Conservation (phyloP, 2,113 vertebrate species). For the Mugil cephalus region DNA sequence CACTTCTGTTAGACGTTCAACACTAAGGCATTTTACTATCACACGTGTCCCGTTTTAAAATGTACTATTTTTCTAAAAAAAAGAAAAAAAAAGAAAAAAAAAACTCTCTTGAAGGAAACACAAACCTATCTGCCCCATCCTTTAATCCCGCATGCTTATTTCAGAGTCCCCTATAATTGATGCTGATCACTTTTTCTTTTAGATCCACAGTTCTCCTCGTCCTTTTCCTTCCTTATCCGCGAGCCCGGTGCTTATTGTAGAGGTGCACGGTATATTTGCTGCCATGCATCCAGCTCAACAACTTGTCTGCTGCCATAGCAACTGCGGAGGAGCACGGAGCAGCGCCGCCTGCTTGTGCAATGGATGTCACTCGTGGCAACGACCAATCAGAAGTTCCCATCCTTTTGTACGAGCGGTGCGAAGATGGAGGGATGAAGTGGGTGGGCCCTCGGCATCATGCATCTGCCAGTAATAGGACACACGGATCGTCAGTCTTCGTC, state of each 20-base stretch:
- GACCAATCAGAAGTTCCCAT: slow-evolving; percentile 87
- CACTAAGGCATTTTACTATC: neutral
- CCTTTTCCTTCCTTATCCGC: neutral
- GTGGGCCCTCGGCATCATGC: slow-evolving; percentile 67
- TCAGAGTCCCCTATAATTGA: neutral
- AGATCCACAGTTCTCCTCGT: neutral
- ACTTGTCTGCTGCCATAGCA: slow-evolving; percentile 89
- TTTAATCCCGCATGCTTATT: neutral
- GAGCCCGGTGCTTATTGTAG: slow-evolving; percentile 17
- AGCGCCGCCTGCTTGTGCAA: slow-evolving; percentile 84
- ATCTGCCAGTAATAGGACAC: slow-evolving; percentile 75
- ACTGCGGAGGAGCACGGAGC: slow-evolving; percentile 84
- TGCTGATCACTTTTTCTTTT: neutral
- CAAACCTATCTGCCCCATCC: neutral
- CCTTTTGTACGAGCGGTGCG: slow-evolving; percentile 72
- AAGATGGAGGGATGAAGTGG: slow-evolving; percentile 80
- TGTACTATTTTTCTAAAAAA: neutral
- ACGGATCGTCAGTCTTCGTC: slow-evolving; percentile 71
- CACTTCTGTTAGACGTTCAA: slow-evolving; percentile 4
- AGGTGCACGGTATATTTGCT: slow-evolving; percentile 56
- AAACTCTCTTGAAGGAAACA: neutral
- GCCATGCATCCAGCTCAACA: slow-evolving; percentile 81
- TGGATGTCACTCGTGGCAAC: slow-evolving; percentile 85
- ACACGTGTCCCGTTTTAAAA: neutral
- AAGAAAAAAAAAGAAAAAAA: too few relatives aligned